A percentile compares a stretch with the other conserved stretches of the same genome.
These are phyloP conservation scores for Manis javanica DNA, from an alignment of 2,797 vertebrate genomes.

Conservation along the genomic window DNA sequence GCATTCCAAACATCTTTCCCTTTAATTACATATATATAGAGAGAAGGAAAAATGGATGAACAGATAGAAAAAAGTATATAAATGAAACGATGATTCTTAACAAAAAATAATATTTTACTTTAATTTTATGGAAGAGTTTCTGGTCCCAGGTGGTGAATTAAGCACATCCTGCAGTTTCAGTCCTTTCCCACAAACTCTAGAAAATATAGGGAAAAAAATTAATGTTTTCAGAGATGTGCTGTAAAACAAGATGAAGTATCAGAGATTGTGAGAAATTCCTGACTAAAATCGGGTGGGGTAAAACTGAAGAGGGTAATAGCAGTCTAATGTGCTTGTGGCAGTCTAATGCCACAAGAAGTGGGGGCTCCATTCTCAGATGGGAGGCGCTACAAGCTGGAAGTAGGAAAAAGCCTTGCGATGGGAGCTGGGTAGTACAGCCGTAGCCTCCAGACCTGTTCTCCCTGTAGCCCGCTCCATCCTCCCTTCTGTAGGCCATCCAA, in stretches of 20 bases:
- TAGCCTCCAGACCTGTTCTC: not conserved
- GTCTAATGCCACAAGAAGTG: not conserved
- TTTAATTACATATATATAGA: not conserved
- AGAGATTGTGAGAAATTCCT: not conserved
- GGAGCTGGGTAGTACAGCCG: not conserved
- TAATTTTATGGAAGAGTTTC: not conserved
- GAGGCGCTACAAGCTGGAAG: not conserved
- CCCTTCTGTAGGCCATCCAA: not conserved
- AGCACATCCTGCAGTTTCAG: not conserved
- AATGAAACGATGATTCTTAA: not conserved
- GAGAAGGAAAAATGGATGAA: not conserved
- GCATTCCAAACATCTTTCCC: not conserved
- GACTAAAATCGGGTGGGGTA: not conserved
- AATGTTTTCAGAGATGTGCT: not conserved
- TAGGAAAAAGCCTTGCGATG: not conserved
- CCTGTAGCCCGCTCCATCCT: not conserved
- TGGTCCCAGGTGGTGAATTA: not conserved
- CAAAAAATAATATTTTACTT: constrained; percentile 3
- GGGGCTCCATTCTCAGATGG: not conserved
- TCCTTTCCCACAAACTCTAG: not conserved
- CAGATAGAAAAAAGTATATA: not conserved
- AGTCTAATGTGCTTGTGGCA: not conserved
- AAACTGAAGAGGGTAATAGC: not conserved
- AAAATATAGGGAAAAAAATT: not conserved
- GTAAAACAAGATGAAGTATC: not conserved